A percentile compares a stretch with the other conserved stretches of the same genome.
phyloP scores from a whole-genome alignment of 2,888 invertebrate genomes.

The Rotaria macrura region DNA sequence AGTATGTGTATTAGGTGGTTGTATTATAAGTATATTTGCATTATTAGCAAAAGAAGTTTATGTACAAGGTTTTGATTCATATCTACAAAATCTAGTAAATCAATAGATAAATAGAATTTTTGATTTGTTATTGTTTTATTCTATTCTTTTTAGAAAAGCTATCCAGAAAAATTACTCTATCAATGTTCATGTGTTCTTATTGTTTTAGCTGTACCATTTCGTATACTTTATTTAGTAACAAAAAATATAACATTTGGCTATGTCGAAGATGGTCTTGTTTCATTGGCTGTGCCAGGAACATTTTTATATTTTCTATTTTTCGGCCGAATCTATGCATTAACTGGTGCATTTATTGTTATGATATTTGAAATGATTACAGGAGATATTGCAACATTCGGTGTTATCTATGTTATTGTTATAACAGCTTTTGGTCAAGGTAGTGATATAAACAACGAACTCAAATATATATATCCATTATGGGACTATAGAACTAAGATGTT shows the following conservation, averaged over 20 bases:
- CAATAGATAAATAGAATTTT: neutral
- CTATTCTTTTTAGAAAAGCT: constrained; percentile 63
- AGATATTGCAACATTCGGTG: constrained; percentile 93
- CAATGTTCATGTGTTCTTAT: constrained; percentile 78
- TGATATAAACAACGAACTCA: neutral
- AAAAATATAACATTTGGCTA: constrained; percentile 47
- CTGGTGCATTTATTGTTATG: constrained; percentile 98
- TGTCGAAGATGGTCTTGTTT: constrained; percentile 74
- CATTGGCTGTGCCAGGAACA: constrained; percentile 82
- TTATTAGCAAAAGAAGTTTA: constrained; percentile 83
- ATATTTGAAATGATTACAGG: constrained; percentile 97
- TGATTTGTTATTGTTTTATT: constrained; percentile 41
- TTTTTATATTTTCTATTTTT: constrained; percentile 98
- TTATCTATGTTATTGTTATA: constrained; percentile 84
- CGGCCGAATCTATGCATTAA: constrained; percentile 83
- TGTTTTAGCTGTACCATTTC: constrained; percentile 74
- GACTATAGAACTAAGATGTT: too few species aligned
- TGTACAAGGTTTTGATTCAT: constrained; percentile 79
- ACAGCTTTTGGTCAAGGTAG: constrained; percentile 91
- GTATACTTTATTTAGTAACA: constrained; percentile 47
- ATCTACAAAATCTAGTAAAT: constrained; percentile 74
- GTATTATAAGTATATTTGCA: constrained; percentile 71
- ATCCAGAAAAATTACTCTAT: constrained; percentile 87
- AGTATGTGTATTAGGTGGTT: constrained; percentile 70
- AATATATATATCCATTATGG: too few species aligned